Conservation (phyloP, 2,113 vertebrate species). For the Chaenocephalus aceratus region DNA sequence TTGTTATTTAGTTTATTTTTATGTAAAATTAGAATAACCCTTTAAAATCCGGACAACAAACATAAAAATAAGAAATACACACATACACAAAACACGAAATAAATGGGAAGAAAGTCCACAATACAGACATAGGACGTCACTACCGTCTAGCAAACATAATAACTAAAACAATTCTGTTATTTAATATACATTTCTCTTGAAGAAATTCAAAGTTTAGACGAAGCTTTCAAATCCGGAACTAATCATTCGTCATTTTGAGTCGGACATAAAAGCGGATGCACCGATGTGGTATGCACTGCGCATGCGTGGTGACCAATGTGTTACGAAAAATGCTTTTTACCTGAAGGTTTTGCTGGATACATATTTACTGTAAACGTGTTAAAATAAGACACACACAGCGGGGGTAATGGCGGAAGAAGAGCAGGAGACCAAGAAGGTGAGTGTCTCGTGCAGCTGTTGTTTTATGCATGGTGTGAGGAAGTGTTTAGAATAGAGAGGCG, state of each 20-base stretch:
- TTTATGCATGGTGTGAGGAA: rapidly evolving
- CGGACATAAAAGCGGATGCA: slow-evolving; percentile 35
- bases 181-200: not conserved
- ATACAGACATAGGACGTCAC: not conserved
- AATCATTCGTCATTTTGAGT: not conserved
- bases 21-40: no score
- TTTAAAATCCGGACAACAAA: no score
- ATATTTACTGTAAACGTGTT: rapidly evolving
- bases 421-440: slow-evolving; percentile 37
- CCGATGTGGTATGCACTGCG: rapidly evolving
- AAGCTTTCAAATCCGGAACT: slow-evolving; percentile 13
- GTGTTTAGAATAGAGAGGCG: not conserved
- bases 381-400: rapidly evolving
- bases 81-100: no score
- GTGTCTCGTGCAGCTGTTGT: rapidly evolving
- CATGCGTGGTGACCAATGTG: slow-evolving; percentile 23
- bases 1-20: no score
- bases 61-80: no score
- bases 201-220: not conserved
- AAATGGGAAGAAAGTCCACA: no score
- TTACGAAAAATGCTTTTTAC: not conserved
- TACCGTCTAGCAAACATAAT: not conserved
- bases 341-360: not conserved
- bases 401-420: slow-evolving; percentile 51
- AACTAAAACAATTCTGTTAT: not conserved